Percentiles rank a stretch among this genome's conserved stretches.
Evolutionary conservation across 2,797 vertebrate species (phyloP).

Genomic region (Chelidonichthys spinosus): DNA sequence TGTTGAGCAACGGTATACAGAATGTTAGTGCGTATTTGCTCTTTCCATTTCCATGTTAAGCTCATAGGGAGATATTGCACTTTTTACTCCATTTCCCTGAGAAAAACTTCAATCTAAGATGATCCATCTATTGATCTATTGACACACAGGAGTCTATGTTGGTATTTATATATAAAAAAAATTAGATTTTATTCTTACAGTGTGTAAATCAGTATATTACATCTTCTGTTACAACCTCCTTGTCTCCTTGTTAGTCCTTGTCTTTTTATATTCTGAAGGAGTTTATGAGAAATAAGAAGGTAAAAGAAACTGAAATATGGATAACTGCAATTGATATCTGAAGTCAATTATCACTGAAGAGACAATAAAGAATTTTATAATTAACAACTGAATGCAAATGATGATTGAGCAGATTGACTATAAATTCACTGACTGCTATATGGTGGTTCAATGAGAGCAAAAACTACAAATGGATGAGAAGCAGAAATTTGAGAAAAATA

Average conservation of each 20-base stretch:
- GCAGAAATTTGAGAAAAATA: background rate
- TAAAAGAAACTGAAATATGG: background rate
- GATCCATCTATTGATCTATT: background rate
- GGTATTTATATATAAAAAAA: background rate
- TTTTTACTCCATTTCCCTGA: background rate
- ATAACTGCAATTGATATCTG: conserved; percentile 12
- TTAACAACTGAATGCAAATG: background rate
- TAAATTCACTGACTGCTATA: background rate
- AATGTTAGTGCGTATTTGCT: background rate
- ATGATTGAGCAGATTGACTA: background rate
- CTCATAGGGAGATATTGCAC: background rate
- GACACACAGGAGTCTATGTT: background rate
- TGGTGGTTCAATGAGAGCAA: background rate
- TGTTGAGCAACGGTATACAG: background rate
- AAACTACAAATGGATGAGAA: background rate
- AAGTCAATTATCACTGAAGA: background rate
- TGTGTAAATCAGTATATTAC: background rate
- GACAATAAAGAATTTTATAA: background rate
- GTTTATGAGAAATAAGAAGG: too few relatives aligned
- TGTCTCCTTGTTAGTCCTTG: too few relatives aligned
- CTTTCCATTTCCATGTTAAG: background rate
- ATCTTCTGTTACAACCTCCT: background rate
- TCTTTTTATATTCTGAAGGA: background rate
- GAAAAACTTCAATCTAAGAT: too few relatives aligned
- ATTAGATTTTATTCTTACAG: background rate